These are phyloP conservation scores for Heterotilapia buettikoferi DNA, from an alignment of 2,113 vertebrate genomes.

Conservation along the genomic window DNA sequence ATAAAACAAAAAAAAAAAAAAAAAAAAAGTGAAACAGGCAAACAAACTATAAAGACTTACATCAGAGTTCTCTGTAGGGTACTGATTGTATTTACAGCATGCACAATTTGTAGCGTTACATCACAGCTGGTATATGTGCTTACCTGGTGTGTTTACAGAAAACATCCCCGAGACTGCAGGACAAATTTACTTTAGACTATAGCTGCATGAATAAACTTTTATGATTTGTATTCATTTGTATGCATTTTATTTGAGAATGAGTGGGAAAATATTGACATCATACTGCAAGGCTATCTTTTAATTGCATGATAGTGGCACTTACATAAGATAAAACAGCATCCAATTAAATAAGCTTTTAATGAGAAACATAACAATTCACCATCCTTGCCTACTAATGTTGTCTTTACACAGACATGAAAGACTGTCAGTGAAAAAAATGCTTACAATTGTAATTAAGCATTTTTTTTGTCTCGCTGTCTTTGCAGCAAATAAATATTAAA, in stretches of 20 bases:
- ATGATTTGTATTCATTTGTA: constrained; percentile 18
- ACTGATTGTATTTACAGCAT: not conserved
- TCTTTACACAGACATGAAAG: constrained; percentile 15
- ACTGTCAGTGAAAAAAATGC: not conserved
- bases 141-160: not conserved
- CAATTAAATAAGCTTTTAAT: constrained; percentile 66
- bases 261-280: constrained; percentile 45
- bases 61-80: not conserved
- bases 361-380: constrained; percentile 48
- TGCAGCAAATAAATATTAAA: not conserved
- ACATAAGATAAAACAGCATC: constrained; percentile 29
- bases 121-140: not conserved
- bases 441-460: not conserved
- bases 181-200: constrained; percentile 29
- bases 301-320: constrained; percentile 51
- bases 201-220: constrained; percentile 38
- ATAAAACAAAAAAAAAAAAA: too few species aligned
- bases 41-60: not conserved
- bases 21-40: not conserved
- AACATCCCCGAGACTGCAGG: not conserved
- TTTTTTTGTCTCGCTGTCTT: not conserved
- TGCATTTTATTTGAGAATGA: constrained; percentile 28
- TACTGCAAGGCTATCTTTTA: constrained; percentile 49
- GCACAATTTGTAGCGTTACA: not conserved
- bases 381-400: constrained; percentile 24